phyloP scores from a whole-genome alignment of 2,888 invertebrate species.

The Leptopilina drosophilae region DNA sequence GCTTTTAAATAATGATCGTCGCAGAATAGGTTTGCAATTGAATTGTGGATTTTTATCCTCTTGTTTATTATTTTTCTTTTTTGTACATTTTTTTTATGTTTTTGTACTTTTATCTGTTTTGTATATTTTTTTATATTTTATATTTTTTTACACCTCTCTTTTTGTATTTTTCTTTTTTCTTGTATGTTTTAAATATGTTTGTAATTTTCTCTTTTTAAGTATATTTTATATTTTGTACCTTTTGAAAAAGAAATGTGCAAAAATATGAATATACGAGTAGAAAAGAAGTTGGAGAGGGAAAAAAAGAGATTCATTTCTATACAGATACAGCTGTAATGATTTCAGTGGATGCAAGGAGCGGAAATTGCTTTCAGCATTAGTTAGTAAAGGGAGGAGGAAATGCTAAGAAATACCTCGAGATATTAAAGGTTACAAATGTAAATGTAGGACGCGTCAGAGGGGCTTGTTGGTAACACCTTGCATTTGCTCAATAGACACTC shows the following conservation, averaged over 20 bases:
- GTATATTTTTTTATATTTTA: too few species aligned
- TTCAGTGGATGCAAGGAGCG: constrained; percentile 7
- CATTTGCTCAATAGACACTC: constrained; percentile 10
- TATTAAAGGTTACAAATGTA: constrained; percentile 35
- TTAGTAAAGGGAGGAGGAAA: constrained; percentile 7
- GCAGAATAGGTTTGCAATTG: too few species aligned
- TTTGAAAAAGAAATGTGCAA: not conserved
- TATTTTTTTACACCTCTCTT: too few species aligned
- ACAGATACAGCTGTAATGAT: not conserved
- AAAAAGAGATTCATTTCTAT: not conserved
- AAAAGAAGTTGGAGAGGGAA: not conserved
- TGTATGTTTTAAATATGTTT: too few species aligned
- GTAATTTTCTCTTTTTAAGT: too few species aligned
- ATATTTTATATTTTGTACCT: too few species aligned
- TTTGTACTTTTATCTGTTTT: too few species aligned
- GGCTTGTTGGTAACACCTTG: constrained; percentile 26
- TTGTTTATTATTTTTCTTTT: too few species aligned
- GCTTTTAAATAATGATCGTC: too few species aligned
- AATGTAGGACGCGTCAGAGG: constrained; percentile 27
- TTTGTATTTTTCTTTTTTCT: too few species aligned
- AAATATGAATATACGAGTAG: not conserved
- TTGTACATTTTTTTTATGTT: too few species aligned
- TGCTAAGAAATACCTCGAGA: constrained; percentile 24
- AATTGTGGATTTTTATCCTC: too few species aligned
- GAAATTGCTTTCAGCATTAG: constrained; percentile 20